phyloP scores from a whole-genome alignment of 2,797 vertebrate genomes.

The Taeniopygia guttata region DNA sequence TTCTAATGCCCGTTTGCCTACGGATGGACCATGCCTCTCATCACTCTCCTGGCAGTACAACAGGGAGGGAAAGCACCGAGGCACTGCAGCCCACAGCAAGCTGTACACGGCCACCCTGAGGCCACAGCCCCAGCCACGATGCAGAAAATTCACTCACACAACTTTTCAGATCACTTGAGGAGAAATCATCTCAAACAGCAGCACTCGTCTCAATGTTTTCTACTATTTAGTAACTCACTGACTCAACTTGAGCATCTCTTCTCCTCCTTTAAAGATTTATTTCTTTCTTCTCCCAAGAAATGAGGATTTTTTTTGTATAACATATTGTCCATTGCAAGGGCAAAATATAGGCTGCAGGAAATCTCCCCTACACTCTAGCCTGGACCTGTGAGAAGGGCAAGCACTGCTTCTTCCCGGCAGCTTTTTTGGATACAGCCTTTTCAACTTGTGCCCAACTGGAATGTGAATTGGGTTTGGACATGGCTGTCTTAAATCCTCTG shows the following conservation, averaged over 20 bases:
- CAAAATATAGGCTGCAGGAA: neutral
- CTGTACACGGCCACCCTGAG: accelerated
- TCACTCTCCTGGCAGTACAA: neutral
- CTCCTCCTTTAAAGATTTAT: neutral
- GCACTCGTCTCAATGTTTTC: neutral
- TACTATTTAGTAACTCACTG: neutral
- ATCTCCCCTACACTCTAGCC: neutral
- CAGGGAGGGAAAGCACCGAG: accelerated
- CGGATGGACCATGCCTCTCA: accelerated
- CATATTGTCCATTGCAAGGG: neutral
- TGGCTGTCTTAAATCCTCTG: neutral
- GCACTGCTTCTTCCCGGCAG: neutral
- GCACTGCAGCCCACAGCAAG: accelerated
- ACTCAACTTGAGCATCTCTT: neutral
- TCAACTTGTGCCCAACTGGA: neutral
- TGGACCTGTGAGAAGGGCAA: accelerated
- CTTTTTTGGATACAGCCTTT: accelerated
- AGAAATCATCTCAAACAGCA: neutral
- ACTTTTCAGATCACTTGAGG: neutral
- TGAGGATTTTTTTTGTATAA: neutral
- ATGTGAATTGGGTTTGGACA: neutral
- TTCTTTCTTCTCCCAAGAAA: neutral
- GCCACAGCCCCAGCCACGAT: accelerated
- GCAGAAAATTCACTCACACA: neutral
- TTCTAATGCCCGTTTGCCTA: neutral